phyloP scores from a whole-genome alignment of 1,140 invertebrate species.

The Zaprionus taronus region DNA sequence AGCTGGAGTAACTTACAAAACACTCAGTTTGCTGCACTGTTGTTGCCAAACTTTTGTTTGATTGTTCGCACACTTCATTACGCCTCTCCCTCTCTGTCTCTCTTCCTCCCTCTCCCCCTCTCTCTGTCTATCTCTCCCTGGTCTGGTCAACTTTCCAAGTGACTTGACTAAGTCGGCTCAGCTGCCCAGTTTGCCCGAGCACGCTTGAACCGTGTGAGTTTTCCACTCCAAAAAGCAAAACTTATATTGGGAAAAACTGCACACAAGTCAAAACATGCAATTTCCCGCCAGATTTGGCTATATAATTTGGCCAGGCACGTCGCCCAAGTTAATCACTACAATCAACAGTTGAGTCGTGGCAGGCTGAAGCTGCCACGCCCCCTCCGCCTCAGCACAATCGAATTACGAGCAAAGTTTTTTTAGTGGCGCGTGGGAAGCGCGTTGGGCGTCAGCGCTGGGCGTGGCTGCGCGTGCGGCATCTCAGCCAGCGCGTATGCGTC shows the following conservation, averaged over 20 bases:
- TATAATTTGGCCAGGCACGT: constrained; percentile 60
- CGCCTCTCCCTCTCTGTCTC: neutral
- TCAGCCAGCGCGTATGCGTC: constrained; percentile 20
- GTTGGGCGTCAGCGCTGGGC: constrained; percentile 9
- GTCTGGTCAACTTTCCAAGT: constrained; percentile 70
- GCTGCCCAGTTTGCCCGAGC: neutral
- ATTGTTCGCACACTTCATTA: constrained; percentile 65
- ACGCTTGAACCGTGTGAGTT: constrained; percentile 3
- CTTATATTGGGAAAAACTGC: constrained; percentile 15
- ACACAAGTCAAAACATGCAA: constrained; percentile 74
- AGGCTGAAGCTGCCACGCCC: constrained; percentile 1
- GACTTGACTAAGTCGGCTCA: constrained; percentile 78
- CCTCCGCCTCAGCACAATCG: constrained; percentile 50
- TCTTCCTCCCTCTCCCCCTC: neutral
- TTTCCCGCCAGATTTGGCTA: constrained; percentile 54
- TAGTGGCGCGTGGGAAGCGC: constrained; percentile 43
- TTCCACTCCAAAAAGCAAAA: neutral
- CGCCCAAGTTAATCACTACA: constrained; percentile 76
- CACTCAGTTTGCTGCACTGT: neutral
- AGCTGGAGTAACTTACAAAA: constrained; percentile 26
- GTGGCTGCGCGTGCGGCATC: constrained; percentile 36
- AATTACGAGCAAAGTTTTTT: constrained; percentile 58
- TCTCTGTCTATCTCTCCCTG: neutral
- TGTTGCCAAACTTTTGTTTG: constrained; percentile 49
- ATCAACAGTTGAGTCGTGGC: constrained; percentile 64